A percentile compares a stretch with the other conserved stretches of the same genome.
Evolutionary conservation across 2,888 invertebrate species (phyloP).

Genomic region (Pogonocherus hispidulus): DNA sequence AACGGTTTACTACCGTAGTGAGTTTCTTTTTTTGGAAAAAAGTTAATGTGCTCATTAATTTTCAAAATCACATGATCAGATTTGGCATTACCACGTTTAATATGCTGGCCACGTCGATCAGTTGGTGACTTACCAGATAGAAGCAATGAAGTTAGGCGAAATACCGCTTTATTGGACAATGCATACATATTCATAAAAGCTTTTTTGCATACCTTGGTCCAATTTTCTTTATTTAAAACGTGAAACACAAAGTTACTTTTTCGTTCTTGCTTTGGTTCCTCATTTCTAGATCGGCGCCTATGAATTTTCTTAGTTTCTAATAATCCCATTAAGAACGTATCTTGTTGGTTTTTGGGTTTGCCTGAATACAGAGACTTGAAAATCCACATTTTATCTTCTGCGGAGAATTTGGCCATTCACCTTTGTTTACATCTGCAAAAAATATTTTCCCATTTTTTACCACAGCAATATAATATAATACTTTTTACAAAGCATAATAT

Average conservation of each 20-base stretch:
- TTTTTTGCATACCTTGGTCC: constrained; percentile 3
- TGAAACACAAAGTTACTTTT: neutral
- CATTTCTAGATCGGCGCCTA: constrained; percentile 1
- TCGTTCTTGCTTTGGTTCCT: neutral
- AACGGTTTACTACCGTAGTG: neutral
- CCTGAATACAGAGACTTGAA: neutral
- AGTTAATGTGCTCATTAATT: neutral
- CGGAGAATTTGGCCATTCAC: neutral
- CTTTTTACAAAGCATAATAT: neutral
- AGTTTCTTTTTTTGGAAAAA: neutral
- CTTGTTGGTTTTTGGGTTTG: constrained; percentile 4
- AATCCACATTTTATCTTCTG: constrained; percentile 4
- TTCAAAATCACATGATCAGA: neutral
- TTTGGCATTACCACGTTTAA: neutral
- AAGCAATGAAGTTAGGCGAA: constrained; percentile 5
- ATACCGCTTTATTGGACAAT: neutral
- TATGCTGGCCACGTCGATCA: neutral
- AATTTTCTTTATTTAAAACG: neutral
- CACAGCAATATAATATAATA: too few species aligned
- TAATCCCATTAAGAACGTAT: constrained; percentile 9
- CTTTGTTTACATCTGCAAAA: constrained; percentile 5
- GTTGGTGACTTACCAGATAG: neutral
- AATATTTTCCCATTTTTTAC: constrained; percentile 1
- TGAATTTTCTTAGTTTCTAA: neutral
- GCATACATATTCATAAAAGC: constrained; percentile 7